Conservation (phyloP, 2,888 invertebrate genomes). For the Erebia palarica region DNA sequence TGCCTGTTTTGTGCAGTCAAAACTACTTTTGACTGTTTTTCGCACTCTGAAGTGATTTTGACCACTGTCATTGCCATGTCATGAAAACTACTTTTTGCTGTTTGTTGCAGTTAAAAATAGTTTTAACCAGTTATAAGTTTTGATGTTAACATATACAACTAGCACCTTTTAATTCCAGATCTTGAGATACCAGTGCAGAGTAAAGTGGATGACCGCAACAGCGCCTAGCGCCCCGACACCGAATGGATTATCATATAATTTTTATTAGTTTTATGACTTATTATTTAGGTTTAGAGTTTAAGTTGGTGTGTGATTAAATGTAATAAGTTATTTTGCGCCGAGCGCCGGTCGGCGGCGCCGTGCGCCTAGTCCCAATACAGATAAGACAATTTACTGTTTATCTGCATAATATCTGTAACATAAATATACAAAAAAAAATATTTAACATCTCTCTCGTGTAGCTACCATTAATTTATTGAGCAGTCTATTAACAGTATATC, state of each 20-base stretch:
- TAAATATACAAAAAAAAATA: constrained; percentile 53
- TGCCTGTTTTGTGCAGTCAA: too few species aligned
- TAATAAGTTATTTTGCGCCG: constrained; percentile 76
- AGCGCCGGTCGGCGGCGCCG: constrained; percentile 72
- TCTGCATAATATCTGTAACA: constrained; percentile 75
- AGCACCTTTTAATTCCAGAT: constrained; percentile 62
- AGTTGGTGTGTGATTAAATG: constrained; percentile 78
- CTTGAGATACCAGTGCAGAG: constrained; percentile 67
- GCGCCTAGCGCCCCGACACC: constrained; percentile 63
- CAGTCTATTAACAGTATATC: constrained; percentile 57
- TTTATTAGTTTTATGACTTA: constrained; percentile 65
- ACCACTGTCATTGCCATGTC: too few species aligned
- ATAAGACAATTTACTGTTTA: constrained; percentile 71
- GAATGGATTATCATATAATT: constrained; percentile 59
- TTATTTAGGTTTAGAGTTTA: constrained; percentile 75
- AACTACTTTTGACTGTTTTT: too few species aligned
- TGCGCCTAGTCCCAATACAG: constrained; percentile 80
- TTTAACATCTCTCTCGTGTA: constrained; percentile 71
- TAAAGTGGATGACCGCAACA: constrained; percentile 51
- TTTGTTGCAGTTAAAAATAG: too few species aligned
- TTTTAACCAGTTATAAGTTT: too few species aligned
- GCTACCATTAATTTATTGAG: constrained; percentile 79
- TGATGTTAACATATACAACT: background rate
- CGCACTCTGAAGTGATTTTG: too few species aligned
- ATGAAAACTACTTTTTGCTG: too few species aligned